Percentiles rank a stretch among this genome's conserved stretches.
Evolutionary conservation across 2,113 vertebrate genomes (phyloP).

Genomic region (Marmota monax): DNA sequence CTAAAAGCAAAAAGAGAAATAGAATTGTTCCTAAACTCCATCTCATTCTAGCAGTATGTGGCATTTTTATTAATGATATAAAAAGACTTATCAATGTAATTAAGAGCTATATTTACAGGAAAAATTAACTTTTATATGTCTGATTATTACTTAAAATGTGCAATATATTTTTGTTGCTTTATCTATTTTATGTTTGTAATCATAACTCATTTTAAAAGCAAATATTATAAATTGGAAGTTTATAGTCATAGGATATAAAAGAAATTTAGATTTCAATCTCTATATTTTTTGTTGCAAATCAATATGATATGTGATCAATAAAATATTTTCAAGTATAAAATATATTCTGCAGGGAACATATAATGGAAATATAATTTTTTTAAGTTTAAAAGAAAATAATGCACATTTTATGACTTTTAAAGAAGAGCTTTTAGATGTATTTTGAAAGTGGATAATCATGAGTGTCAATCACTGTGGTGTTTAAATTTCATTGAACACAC

Average conservation of each 20-base stretch:
- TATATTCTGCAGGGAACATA: not conserved
- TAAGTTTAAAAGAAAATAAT: not conserved
- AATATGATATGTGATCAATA: constrained; percentile 66
- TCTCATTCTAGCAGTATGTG: constrained; percentile 17
- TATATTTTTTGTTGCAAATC: constrained; percentile 36
- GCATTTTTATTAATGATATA: constrained; percentile 48
- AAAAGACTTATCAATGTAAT: not conserved
- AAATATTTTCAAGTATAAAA: constrained; percentile 59
- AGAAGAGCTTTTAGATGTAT: not conserved
- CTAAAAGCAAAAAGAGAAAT: constrained; percentile 55
- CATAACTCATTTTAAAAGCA: constrained; percentile 62
- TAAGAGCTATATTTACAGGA: constrained; percentile 42
- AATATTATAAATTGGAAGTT: constrained; percentile 59
- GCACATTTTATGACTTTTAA: not conserved
- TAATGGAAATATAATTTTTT: not conserved
- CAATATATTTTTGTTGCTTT: constrained; percentile 54
- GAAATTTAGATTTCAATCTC: constrained; percentile 51
- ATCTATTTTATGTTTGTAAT: constrained; percentile 59
- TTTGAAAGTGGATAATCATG: constrained; percentile 24
- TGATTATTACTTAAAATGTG: constrained; percentile 68
- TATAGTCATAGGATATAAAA: constrained; percentile 49
- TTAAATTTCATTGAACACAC: not conserved
- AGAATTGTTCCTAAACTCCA: constrained; percentile 1
- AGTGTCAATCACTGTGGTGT: not conserved
- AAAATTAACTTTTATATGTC: constrained; percentile 46